Conservation (phyloP, 53 echinoderm and acorn worm genomes). For the Crossaster papposus region DNA sequence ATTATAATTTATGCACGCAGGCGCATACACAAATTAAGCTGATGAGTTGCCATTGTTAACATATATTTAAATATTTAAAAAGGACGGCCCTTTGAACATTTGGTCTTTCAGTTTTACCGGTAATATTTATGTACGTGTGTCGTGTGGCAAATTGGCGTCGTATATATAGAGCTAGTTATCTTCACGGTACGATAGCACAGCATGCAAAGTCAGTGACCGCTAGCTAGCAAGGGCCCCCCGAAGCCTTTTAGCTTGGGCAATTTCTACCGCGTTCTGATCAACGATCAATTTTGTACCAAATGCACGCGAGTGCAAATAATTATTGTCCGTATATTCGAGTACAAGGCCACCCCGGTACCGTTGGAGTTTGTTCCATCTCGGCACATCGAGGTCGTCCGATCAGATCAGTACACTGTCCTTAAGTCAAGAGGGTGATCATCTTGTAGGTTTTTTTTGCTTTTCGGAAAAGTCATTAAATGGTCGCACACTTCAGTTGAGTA, state of each 20-base stretch:
- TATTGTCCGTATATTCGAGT: neutral
- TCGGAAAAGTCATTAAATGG: neutral
- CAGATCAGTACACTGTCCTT: neutral
- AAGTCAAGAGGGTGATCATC: neutral
- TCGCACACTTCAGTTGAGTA: neutral
- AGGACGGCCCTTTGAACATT: too few species aligned
- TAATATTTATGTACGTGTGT: neutral
- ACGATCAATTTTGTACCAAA: neutral
- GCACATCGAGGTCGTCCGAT: neutral
- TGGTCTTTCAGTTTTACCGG: neutral
- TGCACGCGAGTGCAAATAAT: neutral
- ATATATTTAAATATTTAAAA: too few species aligned
- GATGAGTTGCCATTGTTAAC: too few species aligned
- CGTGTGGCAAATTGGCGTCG: neutral
- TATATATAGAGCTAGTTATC: neutral
- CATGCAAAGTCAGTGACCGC: neutral
- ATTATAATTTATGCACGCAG: too few species aligned
- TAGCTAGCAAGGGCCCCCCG: neutral
- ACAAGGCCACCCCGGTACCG: too few species aligned
- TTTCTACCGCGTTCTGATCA: neutral
- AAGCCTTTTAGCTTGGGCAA: neutral
- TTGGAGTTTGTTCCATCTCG: neutral
- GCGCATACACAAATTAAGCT: too few species aligned
- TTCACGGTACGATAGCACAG: neutral
- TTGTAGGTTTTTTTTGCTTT: neutral